Percentiles rank a stretch among this genome's conserved stretches.
Conservation (phyloP, 2,797 vertebrate genomes). For the Rhynchotus rufescens region DNA sequence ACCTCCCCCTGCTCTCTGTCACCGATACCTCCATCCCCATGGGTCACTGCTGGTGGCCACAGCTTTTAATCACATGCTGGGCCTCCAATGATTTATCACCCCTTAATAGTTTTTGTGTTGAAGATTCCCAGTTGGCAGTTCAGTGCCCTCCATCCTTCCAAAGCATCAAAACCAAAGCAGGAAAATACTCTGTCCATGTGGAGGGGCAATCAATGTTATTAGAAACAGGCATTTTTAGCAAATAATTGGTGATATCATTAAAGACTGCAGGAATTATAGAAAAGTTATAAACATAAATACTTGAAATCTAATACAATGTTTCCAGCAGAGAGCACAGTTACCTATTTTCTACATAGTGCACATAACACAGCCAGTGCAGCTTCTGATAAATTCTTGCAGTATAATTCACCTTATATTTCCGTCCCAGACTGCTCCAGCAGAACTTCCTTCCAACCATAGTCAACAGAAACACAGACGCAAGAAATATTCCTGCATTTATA, state of each 20-base stretch:
- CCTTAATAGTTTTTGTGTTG: conserved; percentile 56
- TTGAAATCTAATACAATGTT: neutral
- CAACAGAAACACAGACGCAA: neutral
- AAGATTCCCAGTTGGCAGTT: conserved; percentile 59
- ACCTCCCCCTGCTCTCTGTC: conserved; percentile 60
- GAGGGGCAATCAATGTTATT: neutral
- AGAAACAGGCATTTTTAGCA: neutral
- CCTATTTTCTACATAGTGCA: neutral
- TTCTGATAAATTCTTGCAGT: neutral
- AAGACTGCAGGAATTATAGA: conserved; percentile 5
- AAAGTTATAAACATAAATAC: conserved; percentile 19
- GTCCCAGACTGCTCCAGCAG: neutral
- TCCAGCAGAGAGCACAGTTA: neutral
- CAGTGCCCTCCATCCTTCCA: neutral
- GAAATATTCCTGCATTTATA: neutral
- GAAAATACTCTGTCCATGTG: neutral
- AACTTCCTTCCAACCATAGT: neutral
- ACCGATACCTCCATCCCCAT: conserved; percentile 60
- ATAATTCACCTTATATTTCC: neutral
- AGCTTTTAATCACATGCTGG: conserved; percentile 65
- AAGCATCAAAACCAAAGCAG: conserved; percentile 27
- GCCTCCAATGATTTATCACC: conserved; percentile 71
- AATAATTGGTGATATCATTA: conserved; percentile 11
- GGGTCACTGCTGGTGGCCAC: conserved; percentile 67
- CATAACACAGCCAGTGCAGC: neutral